These are phyloP conservation scores for Palloptera scutellata DNA, from an alignment of 2,888 invertebrate species.

Conservation along the genomic window DNA sequence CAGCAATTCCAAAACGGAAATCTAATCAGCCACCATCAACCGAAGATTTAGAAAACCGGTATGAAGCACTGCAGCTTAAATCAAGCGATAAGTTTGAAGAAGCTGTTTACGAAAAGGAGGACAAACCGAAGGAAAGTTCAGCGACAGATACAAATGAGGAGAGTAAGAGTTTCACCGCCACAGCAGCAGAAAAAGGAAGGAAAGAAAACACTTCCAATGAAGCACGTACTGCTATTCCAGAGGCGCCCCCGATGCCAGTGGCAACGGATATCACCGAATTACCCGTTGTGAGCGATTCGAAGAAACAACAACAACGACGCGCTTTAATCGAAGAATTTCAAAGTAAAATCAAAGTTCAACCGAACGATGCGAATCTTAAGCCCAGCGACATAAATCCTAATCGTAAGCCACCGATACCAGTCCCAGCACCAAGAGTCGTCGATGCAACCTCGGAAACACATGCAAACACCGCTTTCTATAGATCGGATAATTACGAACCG, in stretches of 20 bases:
- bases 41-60: constrained; percentile 42
- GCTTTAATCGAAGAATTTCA: constrained; percentile 56
- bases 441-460: constrained; percentile 62
- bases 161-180: not conserved
- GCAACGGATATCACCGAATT: constrained; percentile 11
- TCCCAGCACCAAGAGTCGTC: constrained; percentile 43
- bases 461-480: constrained; percentile 59
- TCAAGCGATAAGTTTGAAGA: constrained; percentile 8
- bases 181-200: constrained; percentile 32
- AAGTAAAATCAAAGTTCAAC: constrained; percentile 46
- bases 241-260: constrained; percentile 44
- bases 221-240: constrained; percentile 39
- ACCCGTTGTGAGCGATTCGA: constrained; percentile 15
- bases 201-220: not conserved
- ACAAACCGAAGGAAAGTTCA: not conserved
- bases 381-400: constrained; percentile 55
- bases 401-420: constrained; percentile 40
- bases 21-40: constrained; percentile 40
- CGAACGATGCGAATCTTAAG: constrained; percentile 49
- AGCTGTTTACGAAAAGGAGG: not conserved
- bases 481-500: constrained; percentile 56
- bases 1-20: not conserved
- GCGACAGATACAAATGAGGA: not conserved
- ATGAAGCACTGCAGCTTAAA: constrained; percentile 40
- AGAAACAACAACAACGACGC: constrained; percentile 42